Base-by-base conservation (phyloP, 2,113 vertebrate genomes). In the Vulpes ferrilata region DNA sequence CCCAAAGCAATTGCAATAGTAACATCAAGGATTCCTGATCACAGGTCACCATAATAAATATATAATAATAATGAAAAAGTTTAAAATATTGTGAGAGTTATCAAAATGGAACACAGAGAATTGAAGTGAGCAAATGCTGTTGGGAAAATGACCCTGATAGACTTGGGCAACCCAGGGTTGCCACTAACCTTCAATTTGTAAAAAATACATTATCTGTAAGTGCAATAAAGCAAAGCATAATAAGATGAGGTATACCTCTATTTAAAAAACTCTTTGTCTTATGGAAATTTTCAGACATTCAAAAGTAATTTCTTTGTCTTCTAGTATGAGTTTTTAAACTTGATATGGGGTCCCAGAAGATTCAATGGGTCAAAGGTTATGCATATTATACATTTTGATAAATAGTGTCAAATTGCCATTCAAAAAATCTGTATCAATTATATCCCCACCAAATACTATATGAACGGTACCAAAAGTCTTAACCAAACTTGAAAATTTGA, bases 401-500 rank as follows among this genome's bases (percentile, higher is more conserved):
- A 30, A 67, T 60, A 95, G 62, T 84, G 12, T 69, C 23, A 85
- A 85, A 95, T 79, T 92, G 43, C 88, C 20, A 51, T 88, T 74
- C 27, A 60, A 80, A 79, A 94, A 74, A 62, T 78, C 19, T 90
- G 23, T 64, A 43, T 25, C 38, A 84, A 48, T 67, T 82, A 88
- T 55, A 82, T 91, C 76, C 27, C 23, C 53, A 73, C n/a, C 11
- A 74, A 67, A 88, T 4, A 59, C 57, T 88, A 30, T 71, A 80
- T 23, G 48, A 79, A 23, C 65, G 32, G 12, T 25, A 85, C 3
- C 20, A 60, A 88, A 78, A 73, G 43, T 71, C 48, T 57, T 78
- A 91, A 12, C 0, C 20, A 95, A 97, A 96, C 55, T 38, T 71
- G 88, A 92, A 97, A 87, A 92, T 20, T 27, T 67, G 38, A 30